Percentiles rank a stretch among this genome's conserved stretches.
Conservation (phyloP, 2,113 vertebrate species). For the Lagopus leucura region DNA sequence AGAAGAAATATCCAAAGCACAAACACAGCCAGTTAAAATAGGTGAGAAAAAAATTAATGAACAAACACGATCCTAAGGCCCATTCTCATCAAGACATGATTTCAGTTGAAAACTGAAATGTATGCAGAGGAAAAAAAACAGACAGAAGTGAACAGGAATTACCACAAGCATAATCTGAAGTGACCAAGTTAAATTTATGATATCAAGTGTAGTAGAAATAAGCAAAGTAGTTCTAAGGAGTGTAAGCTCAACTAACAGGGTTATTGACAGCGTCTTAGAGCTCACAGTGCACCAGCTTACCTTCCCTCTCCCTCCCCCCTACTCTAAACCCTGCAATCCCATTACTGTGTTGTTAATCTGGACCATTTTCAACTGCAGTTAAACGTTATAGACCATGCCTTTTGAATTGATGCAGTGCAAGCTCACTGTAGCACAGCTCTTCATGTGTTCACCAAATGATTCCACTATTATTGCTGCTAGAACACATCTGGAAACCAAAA, state of each 20-base stretch:
- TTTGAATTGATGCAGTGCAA: not conserved
- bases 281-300: not conserved
- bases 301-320: not conserved
- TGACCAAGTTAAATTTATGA: not conserved
- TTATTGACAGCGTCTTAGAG: not conserved
- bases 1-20: not conserved
- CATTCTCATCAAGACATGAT: not conserved
- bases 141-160: not conserved
- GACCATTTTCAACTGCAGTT: not conserved
- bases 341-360: not conserved
- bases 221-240: not conserved
- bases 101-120: not conserved
- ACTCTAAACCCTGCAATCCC: not conserved
- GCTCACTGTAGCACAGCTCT: not conserved
- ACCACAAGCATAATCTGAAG: not conserved
- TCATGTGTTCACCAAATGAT: not conserved
- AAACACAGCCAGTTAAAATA: not conserved
- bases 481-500: not conserved
- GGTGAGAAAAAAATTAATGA: not conserved
- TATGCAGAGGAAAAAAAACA: not conserved
- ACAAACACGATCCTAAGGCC: not conserved
- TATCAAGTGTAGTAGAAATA: not conserved
- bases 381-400: not conserved
- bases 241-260: not conserved
- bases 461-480: fast-evolving